Base-by-base conservation (phyloP, 2,797 vertebrate species). In the Sphaeramia orbicularis region DNA sequence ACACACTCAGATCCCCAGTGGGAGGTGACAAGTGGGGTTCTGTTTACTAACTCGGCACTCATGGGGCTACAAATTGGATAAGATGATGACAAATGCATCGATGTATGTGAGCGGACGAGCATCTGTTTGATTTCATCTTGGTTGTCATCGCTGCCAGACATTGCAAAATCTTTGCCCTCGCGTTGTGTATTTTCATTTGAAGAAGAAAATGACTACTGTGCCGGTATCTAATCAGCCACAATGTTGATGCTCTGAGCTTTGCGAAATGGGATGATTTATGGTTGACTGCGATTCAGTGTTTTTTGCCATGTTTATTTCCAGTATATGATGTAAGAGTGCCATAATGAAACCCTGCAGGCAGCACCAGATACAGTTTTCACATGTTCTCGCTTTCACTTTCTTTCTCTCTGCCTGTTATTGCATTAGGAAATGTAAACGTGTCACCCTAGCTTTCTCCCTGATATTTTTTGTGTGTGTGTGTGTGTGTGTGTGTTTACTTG, bases 361-460 rank as follows among this genome's bases (percentile, higher is more conserved):
- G 15, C 35, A 16, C 27, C 53, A 40, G 37, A 69, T 44, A 18
- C 21, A 37, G 6, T 14, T 71, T 71, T 79, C 60, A 61, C 61
- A 38, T 63, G 55, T 52, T 80, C 43, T 78, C 69, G 63, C 66
- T 90, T 81, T 86, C 71, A 74, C 72, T 83, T 76, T 89, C 65
- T 73, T 35, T 68, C 64, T 8, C 27, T 38, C 15, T 37, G 30
- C 12, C n/a, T 63, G 24, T 78, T 75, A 66, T 52, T 73, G 63
- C 61, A 55, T 80, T 47, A 79, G 75, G 77, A 89, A 81, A 87
- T 84, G 73, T 77, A 79, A 81, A 87, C 43, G 36, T 80, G 71
- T 87, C 73, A 63, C 54, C 11, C 41, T 53, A 45, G 64, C 45
- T 67, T 49, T 30, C 53, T 62, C 19, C 41, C 35, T 65, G 36